Conservation (phyloP, 2,113 vertebrate genomes). For the Lutjanus erythropterus region DNA sequence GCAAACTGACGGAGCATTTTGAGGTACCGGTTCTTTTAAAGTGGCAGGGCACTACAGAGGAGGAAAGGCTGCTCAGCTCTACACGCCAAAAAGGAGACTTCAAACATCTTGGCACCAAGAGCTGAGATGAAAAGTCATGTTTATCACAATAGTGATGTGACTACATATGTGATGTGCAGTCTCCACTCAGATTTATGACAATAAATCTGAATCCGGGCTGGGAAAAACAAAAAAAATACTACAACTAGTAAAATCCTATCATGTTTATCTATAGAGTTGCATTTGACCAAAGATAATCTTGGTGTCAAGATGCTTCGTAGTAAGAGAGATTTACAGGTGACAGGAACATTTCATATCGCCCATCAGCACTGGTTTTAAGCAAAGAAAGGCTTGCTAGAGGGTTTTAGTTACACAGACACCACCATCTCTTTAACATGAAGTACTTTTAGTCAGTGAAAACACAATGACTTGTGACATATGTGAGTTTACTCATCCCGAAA, state of each 20-base stretch:
- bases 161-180: conserved; percentile 26
- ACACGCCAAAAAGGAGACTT: conserved; percentile 14
- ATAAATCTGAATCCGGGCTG: conserved; percentile 17
- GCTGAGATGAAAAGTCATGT: conserved; percentile 39
- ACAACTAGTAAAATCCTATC: conserved; percentile 49
- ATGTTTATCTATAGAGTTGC: conserved; percentile 52
- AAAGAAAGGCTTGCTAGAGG: not conserved
- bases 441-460: conserved; percentile 28
- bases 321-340: conserved; percentile 47
- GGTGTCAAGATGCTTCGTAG: conserved; percentile 20
- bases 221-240: not conserved
- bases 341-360: not conserved
- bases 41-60: conserved; percentile 68
- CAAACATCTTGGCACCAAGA: conserved; percentile 40
- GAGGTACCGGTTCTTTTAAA: conserved; percentile 75
- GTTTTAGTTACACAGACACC: conserved; percentile 19
- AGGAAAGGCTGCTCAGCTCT: conserved; percentile 53
- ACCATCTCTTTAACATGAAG: not conserved
- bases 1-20: conserved; percentile 64
- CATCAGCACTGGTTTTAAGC: not conserved
- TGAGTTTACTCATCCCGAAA: conserved; percentile 3
- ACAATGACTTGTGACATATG: conserved; percentile 11
- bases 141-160: conserved; percentile 3
- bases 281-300: conserved; percentile 30
- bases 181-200: conserved; percentile 6